Base-by-base conservation (phyloP, 2,797 vertebrate species). In the Cirrhinus molitorella region DNA sequence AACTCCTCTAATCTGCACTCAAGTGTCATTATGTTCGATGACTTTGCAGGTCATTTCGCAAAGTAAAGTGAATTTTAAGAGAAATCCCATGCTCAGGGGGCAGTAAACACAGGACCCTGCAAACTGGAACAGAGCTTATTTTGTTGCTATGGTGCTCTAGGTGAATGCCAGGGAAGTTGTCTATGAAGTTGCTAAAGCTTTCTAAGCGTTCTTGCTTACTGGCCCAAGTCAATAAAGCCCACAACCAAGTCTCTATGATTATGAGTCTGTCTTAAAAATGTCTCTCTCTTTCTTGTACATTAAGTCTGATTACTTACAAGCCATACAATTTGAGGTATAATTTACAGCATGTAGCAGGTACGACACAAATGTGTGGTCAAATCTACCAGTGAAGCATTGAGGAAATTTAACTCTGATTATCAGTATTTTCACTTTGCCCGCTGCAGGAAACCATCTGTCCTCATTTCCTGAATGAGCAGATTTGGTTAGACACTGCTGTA, bases 371-470 rank as follows among this genome's bases (percentile, higher is more conserved):
- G 2, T 37, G 13, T 51, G 76, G 12, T 37, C 21, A 79, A 67
- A 59, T 40, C 16, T 23, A 43, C 21, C 37, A 68, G 40, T 68
- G 5, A 14, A n/a, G 21, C 4, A 68, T 23, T 53, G 25, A 34
- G 28, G 12, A 8, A n/a, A 34, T 34, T n/a, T n/a, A n/a, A 73
- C 17, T 53, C 19, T 34, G 47, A 53, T n/a, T 73, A 23, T 40
- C 11, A 1, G 13, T 55, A 17, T 57, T 75, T 57, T 57, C 4
- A 75, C 55, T 45, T 47, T 28, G 74, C 40, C 57, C 11, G 0
- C 74, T n/a, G 19, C 25, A 61, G 53, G 25, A 61, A 70, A 80
- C 23, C 53, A 61, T 59, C 25, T 70, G 16, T 80, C 19, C 53
- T 71, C 37, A 59, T 71, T 71, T 61, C 25, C 40, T 23, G 51